A percentile compares a stretch with the other conserved stretches of the same genome.
These are phyloP conservation scores for Acropora yongei DNA, from an alignment of 64 coral and sea anemone species.

Conservation along the genomic window DNA sequence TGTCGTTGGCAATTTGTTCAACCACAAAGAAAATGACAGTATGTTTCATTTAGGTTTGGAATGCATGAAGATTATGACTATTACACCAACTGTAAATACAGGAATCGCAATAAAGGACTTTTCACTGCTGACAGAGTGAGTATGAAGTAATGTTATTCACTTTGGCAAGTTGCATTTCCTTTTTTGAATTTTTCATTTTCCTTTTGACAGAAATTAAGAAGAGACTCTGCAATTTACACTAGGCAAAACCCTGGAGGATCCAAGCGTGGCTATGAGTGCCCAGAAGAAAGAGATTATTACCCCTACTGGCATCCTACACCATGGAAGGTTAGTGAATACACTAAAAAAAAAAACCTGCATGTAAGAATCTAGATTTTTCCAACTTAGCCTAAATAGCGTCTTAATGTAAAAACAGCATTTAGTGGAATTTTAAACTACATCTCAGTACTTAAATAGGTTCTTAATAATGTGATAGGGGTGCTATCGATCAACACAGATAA, in stretches of 20 bases:
- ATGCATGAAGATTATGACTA: constrained; percentile 99
- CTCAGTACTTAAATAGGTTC: too few species aligned
- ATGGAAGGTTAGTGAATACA: constrained; percentile 74
- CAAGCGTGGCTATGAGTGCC: constrained; percentile 89
- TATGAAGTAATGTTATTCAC: neutral
- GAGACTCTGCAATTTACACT: constrained; percentile 67
- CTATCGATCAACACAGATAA: too few species aligned
- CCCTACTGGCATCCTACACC: constrained; percentile 97
- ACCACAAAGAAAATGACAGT: neutral
- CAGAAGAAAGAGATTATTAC: constrained; percentile 93
- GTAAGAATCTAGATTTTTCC: neutral
- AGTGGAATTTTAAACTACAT: too few species aligned
- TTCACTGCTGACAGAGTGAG: constrained; percentile 89
- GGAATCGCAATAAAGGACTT: constrained; percentile 87
- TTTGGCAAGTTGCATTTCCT: too few species aligned
- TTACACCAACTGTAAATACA: constrained; percentile 75
- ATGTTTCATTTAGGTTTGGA: constrained; percentile 62
- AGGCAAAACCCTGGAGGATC: constrained; percentile 91
- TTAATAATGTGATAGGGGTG: too few species aligned
- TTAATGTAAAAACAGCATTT: too few species aligned
- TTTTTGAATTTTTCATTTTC: neutral
- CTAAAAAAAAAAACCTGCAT: too few species aligned
- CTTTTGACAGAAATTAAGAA: neutral
- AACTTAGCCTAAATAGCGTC: too few species aligned
- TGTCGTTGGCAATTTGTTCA: too few species aligned